phyloP scores from a whole-genome alignment of 2,888 invertebrate genomes.

The Seira ritae region DNA sequence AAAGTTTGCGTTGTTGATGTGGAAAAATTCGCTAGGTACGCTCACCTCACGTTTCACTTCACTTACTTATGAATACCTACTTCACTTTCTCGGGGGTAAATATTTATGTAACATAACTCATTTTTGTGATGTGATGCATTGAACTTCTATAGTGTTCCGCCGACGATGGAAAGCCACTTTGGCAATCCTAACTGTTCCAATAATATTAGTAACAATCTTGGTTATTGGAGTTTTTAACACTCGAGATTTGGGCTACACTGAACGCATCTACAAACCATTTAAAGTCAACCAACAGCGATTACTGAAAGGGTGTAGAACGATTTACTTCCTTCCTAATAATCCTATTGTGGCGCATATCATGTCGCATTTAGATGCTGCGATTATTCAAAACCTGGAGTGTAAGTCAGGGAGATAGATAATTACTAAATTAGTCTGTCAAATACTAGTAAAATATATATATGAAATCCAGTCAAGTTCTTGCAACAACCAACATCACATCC shows the following conservation, averaged over 20 bases:
- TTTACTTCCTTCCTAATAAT: conserved; percentile 27
- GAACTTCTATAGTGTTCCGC: conserved; percentile 31
- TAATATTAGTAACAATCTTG: conserved; percentile 27
- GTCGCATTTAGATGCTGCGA: not conserved
- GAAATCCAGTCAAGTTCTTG: not conserved
- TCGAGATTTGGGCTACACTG: not conserved
- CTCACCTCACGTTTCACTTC: too few species aligned
- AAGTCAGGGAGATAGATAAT: not conserved
- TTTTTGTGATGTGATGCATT: too few species aligned
- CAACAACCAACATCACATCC: not conserved
- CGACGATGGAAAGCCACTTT: conserved; percentile 48
- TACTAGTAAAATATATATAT: too few species aligned
- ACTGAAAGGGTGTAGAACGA: not conserved
- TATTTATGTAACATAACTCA: too few species aligned
- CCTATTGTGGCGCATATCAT: not conserved
- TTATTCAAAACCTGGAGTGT: too few species aligned
- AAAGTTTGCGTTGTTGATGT: conserved; percentile 49
- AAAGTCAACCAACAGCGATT: not conserved
- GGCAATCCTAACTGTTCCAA: conserved; percentile 28
- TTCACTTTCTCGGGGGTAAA: too few species aligned
- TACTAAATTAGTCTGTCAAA: not conserved
- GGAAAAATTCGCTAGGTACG: too few species aligned
- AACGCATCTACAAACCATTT: conserved; percentile 22
- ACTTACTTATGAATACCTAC: too few species aligned
- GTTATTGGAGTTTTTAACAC: conserved; percentile 15